These are phyloP conservation scores for Varecia variegata DNA, from an alignment of 2,797 vertebrate genomes.

Conservation along the genomic window DNA sequence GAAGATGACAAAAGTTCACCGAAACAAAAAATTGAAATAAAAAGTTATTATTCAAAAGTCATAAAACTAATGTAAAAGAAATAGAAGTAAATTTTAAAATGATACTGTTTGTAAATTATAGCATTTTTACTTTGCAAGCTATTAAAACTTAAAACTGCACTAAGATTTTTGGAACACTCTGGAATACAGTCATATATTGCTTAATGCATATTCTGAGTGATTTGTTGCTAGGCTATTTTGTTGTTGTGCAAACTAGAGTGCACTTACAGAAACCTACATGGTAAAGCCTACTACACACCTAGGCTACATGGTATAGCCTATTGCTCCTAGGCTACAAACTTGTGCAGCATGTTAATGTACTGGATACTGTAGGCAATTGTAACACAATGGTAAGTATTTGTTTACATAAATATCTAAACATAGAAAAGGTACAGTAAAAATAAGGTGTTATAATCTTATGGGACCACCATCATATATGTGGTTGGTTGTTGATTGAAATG, in stretches of 20 bases:
- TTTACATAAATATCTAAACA: neutral
- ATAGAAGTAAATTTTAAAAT: conserved; percentile 8
- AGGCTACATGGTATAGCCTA: neutral
- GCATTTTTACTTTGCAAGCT: neutral
- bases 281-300: neutral
- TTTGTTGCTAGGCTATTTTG: neutral
- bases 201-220: neutral
- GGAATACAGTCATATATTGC: neutral
- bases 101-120: neutral
- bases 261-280: neutral
- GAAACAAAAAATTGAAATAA: neutral
- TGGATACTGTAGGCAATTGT: neutral
- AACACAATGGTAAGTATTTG: neutral
- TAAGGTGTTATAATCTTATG: neutral
- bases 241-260: neutral
- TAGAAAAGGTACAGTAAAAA: neutral
- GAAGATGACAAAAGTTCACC: neutral
- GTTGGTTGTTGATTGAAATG: neutral
- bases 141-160: neutral
- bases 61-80: neutral
- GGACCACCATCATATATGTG: neutral
- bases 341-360: neutral
- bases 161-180: neutral
- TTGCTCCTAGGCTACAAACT: neutral
- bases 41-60: neutral